A percentile compares a stretch with the other conserved stretches of the same genome.
Evolutionary conservation across 2,113 vertebrate species (phyloP).

Genomic region (Kobus ellipsiprymnus): DNA sequence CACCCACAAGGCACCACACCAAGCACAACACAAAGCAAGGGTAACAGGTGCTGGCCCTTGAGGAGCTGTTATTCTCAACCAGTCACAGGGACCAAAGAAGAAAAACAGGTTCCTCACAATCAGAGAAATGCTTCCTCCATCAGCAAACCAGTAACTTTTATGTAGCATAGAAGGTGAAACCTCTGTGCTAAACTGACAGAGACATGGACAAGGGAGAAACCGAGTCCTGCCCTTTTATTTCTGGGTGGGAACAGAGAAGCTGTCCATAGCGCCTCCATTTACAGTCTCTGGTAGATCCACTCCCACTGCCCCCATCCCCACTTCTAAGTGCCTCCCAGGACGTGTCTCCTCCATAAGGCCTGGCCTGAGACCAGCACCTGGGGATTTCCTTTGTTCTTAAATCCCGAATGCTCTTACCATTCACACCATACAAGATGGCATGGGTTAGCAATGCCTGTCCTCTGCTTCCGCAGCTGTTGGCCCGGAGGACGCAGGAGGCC

Average conservation of each 20-base stretch:
- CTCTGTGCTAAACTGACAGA: not conserved
- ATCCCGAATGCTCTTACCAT: not conserved
- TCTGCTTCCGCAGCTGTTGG: fast-evolving
- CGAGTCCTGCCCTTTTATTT: not conserved
- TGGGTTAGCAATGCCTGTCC: not conserved
- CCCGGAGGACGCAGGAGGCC: not conserved
- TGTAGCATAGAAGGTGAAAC: not conserved
- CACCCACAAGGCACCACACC: not conserved
- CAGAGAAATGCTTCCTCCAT: not conserved
- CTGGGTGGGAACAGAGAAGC: too few relatives aligned
- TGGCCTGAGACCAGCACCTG: not conserved
- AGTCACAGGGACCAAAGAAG: not conserved
- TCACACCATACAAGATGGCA: not conserved
- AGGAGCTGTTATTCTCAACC: not conserved
- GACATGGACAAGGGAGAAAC: not conserved
- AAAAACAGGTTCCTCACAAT: not conserved
- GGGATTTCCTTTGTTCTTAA: not conserved
- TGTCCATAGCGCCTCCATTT: not conserved
- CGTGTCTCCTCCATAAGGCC: not conserved
- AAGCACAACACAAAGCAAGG: not conserved
- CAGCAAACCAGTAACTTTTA: not conserved
- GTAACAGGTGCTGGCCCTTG: not conserved
- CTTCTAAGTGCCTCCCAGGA: not conserved
- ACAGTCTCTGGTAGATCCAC: not conserved
- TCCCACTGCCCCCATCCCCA: not conserved